A percentile compares a stretch with the other conserved stretches of the same genome.
Conservation (phyloP, 2,888 invertebrate genomes). For the Cephus pygmeus region DNA sequence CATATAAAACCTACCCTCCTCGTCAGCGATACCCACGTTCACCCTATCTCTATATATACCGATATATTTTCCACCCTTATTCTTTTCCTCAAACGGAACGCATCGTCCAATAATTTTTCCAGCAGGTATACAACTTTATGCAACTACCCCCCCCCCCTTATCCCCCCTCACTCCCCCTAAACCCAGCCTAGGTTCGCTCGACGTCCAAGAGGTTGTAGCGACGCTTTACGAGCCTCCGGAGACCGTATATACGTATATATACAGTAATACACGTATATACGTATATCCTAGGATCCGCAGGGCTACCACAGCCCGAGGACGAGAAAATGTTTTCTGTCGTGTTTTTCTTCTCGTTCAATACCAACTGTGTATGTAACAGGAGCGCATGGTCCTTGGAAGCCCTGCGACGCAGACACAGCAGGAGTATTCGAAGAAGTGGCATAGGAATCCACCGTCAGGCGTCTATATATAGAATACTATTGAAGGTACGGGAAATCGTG, state of each 20-base stretch:
- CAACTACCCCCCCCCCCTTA: background rate
- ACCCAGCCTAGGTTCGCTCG: no score
- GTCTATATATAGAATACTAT: background rate
- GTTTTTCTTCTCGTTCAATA: conserved; percentile 6
- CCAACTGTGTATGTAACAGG: background rate
- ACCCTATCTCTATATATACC: background rate
- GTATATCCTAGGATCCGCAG: background rate
- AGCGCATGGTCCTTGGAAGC: background rate
- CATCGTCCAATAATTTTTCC: background rate
- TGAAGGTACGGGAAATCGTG: background rate
- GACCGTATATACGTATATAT: background rate
- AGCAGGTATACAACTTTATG: background rate
- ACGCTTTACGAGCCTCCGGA: background rate
- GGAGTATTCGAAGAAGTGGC: background rate
- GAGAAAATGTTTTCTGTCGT: background rate
- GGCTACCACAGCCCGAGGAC: background rate
- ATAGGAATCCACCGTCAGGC: background rate
- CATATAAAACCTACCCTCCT: background rate
- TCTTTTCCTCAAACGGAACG: background rate
- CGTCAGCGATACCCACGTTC: background rate
- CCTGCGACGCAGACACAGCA: background rate
- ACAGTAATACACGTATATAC: background rate
- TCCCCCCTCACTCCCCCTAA: no score
- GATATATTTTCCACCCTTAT: background rate
- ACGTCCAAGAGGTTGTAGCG: background rate